Base-by-base conservation (phyloP, 2,888 invertebrate genomes). In the Lithodes maja region DNA sequence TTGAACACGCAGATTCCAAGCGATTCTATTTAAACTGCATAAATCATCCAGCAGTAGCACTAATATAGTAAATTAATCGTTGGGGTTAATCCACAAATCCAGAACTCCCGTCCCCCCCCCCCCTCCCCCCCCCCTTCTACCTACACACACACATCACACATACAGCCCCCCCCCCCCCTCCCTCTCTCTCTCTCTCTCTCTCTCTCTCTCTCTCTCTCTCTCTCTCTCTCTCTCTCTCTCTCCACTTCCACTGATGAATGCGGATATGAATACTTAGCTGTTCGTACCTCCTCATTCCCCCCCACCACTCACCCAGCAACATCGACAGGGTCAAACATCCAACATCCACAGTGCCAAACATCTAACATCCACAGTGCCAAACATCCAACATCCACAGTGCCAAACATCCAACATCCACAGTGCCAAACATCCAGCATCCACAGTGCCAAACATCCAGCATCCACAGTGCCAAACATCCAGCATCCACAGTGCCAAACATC, bases 151-250 rank as follows among this genome's bases (percentile, higher is more conserved):
- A 61, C 5, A 12, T 1, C 61, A 61, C 61, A 5, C 12, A 61
- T 1, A 61, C 5, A 7, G 61, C 61, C 5, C 61, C 12, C 12
- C 61, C 61, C 12, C 61, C 61, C 5, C 61, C 61, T 1, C 61
- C 12, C 61, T 9, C 3, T 55, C 55, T 55, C 78, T 5, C 54
- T 54, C 80, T 55, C 17, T n/a, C 80, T 80, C n/a, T n/a, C 61
- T 61, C 55, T n/a, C 54, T 80, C 80, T 80, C 54, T 61, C 81
- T 61, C 61, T 61, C 61, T 61, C 81, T 61, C 81, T 81, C 81
- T 17, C 81, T 78, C 81, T 61, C 81, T 61, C 81, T 33, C 68
- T 9, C 81, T 61, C 55, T 61, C 68, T 61, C 81, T 81, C 81
- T 61, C 81, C 81, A 61, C 68, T 81, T 61, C 49, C 49, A 33